Evolutionary conservation across 1,140 invertebrate species (phyloP), one percentile per base, ranked within the genome.

Genomic region (Prorops nasuta): DNA sequence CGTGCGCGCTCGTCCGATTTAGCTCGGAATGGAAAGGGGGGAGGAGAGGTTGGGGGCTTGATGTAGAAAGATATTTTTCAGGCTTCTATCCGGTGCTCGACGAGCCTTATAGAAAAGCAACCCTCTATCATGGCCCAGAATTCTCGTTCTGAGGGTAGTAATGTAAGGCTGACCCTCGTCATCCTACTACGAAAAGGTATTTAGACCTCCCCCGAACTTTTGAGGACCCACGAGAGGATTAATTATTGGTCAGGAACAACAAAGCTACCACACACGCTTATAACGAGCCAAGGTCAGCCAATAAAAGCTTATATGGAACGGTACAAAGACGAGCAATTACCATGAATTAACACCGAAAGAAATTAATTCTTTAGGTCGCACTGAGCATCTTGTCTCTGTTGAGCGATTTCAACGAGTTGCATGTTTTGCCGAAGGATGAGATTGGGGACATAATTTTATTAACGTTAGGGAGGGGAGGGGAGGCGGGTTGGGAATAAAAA

Each of bases 21-120:
- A 4, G 24, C 24, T n/a, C n/a, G n/a, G n/a, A n/a, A n/a, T n/a
- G n/a, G n/a, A n/a, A n/a, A n/a, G n/a, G n/a, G n/a, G n/a, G n/a
- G n/a, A n/a, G n/a, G n/a, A n/a, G n/a, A n/a, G n/a, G n/a, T n/a
- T n/a, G 24, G 50, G 51, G 53, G 53, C 53, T 58, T 56, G 53
- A 54, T 59, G 47, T 48, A 56, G 43, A 54, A 56, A 50, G 51
- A 59, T 56, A 59, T 59, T 56, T 56, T 58, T 59, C 56, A 56
- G 43, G 50, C 42, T 52, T 51, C 48, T 37, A 28, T 10, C 24
- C 10, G 10, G 4, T 4, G 10, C 24, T 28, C 35, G 35, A 14
- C 35, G 35, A 37, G 24, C 24, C 10, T 28, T 28, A 21, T 12
- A 44, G 35, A 47, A 48, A 59, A 37, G 40, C 34, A 36, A 19